These are phyloP conservation scores for Pogonus chalceus DNA, from an alignment of 1,140 invertebrate species.

Conservation along the genomic window DNA sequence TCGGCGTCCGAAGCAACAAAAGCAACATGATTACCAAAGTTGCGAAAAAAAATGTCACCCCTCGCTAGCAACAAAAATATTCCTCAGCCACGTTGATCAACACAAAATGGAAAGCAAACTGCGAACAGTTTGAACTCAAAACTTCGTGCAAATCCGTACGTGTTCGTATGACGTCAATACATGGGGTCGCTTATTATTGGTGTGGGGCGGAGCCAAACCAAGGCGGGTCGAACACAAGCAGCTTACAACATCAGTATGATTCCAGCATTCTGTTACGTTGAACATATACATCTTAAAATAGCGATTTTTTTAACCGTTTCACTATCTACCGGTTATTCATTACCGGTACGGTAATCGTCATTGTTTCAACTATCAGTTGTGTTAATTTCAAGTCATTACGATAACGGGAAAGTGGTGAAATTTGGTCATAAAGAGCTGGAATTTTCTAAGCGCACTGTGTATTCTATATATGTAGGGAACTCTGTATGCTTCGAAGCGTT, in stretches of 20 bases:
- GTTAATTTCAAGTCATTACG: slow-evolving; percentile 24
- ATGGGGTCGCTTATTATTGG: slow-evolving; percentile 23
- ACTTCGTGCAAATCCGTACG: slow-evolving; percentile 18
- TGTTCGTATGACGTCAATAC: slow-evolving; percentile 29
- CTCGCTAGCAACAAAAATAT: slow-evolving; percentile 20
- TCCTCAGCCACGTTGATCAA: no score
- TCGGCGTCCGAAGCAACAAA: background rate
- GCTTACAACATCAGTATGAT: slow-evolving; percentile 14
- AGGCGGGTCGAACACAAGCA: slow-evolving; percentile 25
- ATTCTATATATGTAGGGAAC: slow-evolving; percentile 33
- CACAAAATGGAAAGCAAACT: slow-evolving; percentile 31
- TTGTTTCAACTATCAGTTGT: slow-evolving; percentile 12
- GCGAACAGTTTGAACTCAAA: slow-evolving; percentile 16
- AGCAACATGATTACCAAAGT: background rate
- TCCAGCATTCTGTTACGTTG: slow-evolving; percentile 23
- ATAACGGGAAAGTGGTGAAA: slow-evolving; percentile 19
- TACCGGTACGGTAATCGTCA: slow-evolving; percentile 17
- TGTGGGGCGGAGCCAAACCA: slow-evolving; percentile 28
- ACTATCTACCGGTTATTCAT: slow-evolving; percentile 21
- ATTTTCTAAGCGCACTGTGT: slow-evolving; percentile 25
- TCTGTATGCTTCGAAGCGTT: slow-evolving; percentile 20
- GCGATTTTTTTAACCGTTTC: slow-evolving; percentile 20
- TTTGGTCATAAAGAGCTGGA: slow-evolving; percentile 17
- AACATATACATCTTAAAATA: slow-evolving; percentile 5
- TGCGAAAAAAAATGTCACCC: slow-evolving; percentile 2